Evolutionary conservation across 2,113 vertebrate genomes (phyloP).

Genomic region (Uria lomvia): DNA sequence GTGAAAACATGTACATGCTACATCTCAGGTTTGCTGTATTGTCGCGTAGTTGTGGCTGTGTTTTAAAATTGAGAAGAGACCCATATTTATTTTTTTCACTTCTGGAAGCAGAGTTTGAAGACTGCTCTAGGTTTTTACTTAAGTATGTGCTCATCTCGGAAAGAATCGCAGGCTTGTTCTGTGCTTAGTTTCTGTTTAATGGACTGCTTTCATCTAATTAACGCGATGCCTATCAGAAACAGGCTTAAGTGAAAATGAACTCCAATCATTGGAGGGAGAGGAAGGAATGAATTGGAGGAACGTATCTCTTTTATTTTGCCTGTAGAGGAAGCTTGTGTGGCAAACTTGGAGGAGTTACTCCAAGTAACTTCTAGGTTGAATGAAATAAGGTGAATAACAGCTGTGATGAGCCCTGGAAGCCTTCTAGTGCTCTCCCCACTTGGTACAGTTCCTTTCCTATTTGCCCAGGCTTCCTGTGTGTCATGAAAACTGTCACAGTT

Average conservation of each 20-base stretch:
- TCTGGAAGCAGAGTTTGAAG: not conserved
- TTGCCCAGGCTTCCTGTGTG: not conserved
- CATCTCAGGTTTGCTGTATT: not conserved
- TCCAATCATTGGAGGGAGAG: not conserved
- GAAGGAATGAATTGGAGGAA: not conserved
- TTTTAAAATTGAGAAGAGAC: not conserved
- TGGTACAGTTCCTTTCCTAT: not conserved
- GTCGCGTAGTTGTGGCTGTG: not conserved
- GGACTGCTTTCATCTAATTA: not conserved
- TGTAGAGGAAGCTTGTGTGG: not conserved
- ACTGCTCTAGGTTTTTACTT: not conserved
- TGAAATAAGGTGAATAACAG: not conserved
- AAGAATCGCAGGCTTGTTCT: not conserved
- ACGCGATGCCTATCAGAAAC: not conserved
- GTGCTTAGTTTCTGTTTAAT: not conserved
- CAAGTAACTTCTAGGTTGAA: not conserved
- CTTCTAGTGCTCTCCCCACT: too few species aligned
- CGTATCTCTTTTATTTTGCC: not conserved
- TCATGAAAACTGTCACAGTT: not conserved
- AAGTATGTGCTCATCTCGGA: not conserved
- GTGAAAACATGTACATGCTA: fast-evolving
- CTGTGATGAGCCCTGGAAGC: not conserved
- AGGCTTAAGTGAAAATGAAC: not conserved
- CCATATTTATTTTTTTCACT: not conserved
- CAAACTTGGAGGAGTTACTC: not conserved